Evolutionary conservation across 2,797 vertebrate species (phyloP), one percentile per base, ranked within the genome.

Genomic region (Clamator glandarius): DNA sequence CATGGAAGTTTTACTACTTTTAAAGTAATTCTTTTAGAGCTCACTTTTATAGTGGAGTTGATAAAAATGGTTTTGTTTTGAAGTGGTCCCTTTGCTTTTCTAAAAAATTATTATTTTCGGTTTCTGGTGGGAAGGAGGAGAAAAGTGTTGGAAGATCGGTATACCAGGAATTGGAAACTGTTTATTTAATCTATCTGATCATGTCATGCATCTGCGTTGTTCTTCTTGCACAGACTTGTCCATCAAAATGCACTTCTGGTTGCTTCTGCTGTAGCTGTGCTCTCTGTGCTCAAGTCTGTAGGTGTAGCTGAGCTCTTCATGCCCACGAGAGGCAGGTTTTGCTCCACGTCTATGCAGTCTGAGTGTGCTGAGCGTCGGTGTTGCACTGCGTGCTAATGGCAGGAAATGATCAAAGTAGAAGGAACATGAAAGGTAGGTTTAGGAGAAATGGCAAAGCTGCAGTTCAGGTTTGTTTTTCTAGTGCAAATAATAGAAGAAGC

Each of bases 321-420:
- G 52, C 26, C 61, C 31, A 17, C 1, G 0, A 69, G 67, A 74
- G 17, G 26, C 5, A n/a, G 25, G 33, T 31, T 83, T 75, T 54
- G 18, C 24, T 46, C 35, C 15, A 11, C 0, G 1, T 36, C 33
- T 13, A 0, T 4, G 4, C 44, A 15, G 31, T 36, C 33, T 0
- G 1, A 48, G 28, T 10, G 4, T 16, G 25, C 35, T 20, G 3
- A 62, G 36, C 54, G 33, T 51, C 8, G 24, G 3, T 31, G 7
- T 20, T 52, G 63, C 35, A 17, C 36, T 3, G 1, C 3, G 20
- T 12, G 33, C 35, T 44, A 57, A 15, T 33, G 39, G 10, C 66
- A 61, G 74, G 70, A 87, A 62, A n/a, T 17, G 2, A 46, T 17
- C 19, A 1, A 42, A 75, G 35, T 7, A 29, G 59, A 26, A 90